Evolutionary conservation across 2,888 invertebrate species (phyloP), one percentile per base, ranked within the genome.

Genomic region (Trachelus stipa): DNA sequence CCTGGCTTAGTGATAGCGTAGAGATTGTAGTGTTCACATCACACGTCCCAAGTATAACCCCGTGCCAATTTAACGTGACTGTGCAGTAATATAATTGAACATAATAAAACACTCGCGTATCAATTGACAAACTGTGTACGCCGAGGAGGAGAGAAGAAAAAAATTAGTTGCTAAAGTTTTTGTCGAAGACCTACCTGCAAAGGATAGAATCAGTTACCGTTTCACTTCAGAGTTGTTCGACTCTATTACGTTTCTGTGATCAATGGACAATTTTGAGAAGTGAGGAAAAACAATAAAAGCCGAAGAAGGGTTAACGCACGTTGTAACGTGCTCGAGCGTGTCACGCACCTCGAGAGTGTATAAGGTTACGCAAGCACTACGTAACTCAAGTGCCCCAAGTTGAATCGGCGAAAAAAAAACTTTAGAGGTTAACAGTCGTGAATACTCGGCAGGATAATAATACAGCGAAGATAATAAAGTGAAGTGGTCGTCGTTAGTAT

Each of bases 1-100:
- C 82, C 85, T 84, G 85, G 89, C 88, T 91, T 89, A 91, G 90
- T 90, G 90, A 90, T 90, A 91, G 89, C 90, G 89, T 89, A 89
- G 90, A 90, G 88, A 88, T 86, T 88, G 89, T 90, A 87, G 89
- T 86, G 90, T 88, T 87, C 88, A 84, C 88, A 87, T 90, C 88
- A 81, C 79, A 79, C 69, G 80, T 71, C 11, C 12, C 71, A 71
- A 71, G 31, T 33, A 33, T 33, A 33, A 33, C 12, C 71, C 71
- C 15, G 71, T 33, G 56, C 56, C 56, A 56, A 56, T 23, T 56
- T 23, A 23, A 56, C 56, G 56, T 56, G 56, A 56, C 23, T 23
- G 56, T 56, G 6, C 56, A 23, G 56, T 56, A 56, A 56, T 40
- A 56, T 23, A 56, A 33, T 71, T n/a, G 0, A 71, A 71, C 33